phyloP scores from a whole-genome alignment of 2,113 vertebrate genomes.

The Aix galericulata region DNA sequence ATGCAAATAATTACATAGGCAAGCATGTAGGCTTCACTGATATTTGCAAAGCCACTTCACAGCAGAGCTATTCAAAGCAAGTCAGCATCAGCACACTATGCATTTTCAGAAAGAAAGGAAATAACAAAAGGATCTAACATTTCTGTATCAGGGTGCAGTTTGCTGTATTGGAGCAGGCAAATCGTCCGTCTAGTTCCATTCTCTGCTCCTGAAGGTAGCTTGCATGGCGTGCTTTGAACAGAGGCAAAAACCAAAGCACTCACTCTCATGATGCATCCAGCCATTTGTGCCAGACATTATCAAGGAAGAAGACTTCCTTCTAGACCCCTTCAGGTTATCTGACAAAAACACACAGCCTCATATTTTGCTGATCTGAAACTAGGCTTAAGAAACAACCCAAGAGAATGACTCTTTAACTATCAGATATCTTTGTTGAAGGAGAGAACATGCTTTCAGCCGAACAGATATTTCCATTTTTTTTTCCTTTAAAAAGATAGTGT shows the following conservation, averaged over 20 bases:
- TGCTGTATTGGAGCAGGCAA: not conserved
- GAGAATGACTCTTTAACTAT: not conserved
- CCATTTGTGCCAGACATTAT: not conserved
- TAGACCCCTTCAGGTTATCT: not conserved
- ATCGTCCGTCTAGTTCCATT: not conserved
- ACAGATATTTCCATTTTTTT: not conserved
- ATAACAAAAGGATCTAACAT: not conserved
- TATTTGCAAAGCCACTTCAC: not conserved
- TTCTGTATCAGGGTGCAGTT: not conserved
- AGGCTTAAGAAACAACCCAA: not conserved
- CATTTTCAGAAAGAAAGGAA: not conserved
- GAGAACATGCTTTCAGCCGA: not conserved
- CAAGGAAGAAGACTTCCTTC: not conserved
- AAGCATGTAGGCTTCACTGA: not conserved
- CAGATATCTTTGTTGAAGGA: not conserved
- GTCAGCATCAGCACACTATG: not conserved
- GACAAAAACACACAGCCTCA: not conserved
- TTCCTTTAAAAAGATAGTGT: not conserved
- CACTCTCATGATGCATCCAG: not conserved
- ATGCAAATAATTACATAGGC: not conserved
- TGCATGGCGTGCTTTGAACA: not conserved
- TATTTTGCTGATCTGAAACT: not conserved
- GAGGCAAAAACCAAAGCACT: not conserved
- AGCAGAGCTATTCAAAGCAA: not conserved
- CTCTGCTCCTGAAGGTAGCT: not conserved